A percentile compares a stretch with the other conserved stretches of the same genome.
These are phyloP conservation scores for Brachirus orientalis DNA, from an alignment of 2,113 vertebrate species.

Conservation along the genomic window DNA sequence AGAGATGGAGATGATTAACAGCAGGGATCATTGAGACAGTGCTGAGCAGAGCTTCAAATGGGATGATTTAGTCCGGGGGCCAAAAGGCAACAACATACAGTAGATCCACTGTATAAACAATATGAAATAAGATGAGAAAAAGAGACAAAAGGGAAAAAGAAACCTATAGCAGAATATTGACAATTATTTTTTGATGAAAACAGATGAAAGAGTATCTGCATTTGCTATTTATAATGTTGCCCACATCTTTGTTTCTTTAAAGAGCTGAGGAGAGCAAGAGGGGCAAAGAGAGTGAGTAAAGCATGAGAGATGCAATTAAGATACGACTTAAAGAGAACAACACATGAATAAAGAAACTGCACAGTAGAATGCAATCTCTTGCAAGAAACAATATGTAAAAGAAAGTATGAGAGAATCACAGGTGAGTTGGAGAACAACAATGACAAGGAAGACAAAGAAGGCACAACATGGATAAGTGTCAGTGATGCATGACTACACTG, in stretches of 20 bases:
- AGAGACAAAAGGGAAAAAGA: not conserved
- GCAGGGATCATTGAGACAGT: no score
- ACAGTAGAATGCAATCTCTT: not conserved
- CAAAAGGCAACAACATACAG: no score
- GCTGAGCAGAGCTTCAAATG: no score
- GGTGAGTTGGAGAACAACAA: slow-evolving; percentile 1
- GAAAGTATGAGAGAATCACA: slow-evolving; percentile 1
- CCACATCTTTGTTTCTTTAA: no score
- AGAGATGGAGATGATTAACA: not conserved
- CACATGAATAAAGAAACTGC: not conserved
- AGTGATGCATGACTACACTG: slow-evolving; percentile 38
- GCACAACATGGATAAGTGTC: slow-evolving; percentile 21
- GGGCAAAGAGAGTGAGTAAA: not conserved
- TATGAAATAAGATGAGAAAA: not conserved
- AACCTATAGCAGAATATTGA: no score
- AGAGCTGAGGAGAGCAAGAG: no score
- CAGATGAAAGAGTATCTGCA: no score
- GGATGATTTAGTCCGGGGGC: no score
- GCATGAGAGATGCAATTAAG: slow-evolving; percentile 22
- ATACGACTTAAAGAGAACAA: slow-evolving; percentile 1
- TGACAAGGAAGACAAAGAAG: slow-evolving; percentile 15
- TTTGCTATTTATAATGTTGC: no score
- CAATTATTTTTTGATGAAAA: no score
- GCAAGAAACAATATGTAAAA: not conserved
- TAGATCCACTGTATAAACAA: no score